phyloP scores from a whole-genome alignment of 2,888 invertebrate genomes.

The Tillus elongatus region DNA sequence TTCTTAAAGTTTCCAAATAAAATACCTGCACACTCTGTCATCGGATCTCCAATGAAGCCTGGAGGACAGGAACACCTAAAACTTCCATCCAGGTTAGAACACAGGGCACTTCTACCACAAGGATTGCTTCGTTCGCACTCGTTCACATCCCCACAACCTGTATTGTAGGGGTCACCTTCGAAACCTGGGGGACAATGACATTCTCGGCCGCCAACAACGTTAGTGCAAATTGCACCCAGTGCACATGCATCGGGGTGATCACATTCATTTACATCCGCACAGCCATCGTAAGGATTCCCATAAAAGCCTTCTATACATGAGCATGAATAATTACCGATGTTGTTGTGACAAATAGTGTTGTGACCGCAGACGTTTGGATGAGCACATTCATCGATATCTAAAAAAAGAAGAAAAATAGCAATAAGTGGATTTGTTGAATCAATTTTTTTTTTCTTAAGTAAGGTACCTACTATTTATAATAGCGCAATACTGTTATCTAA shows the following conservation, averaged over 20 bases:
- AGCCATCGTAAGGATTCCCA: constrained; percentile 74
- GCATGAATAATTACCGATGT: constrained; percentile 81
- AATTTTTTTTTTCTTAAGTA: too few relatives aligned
- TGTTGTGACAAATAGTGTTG: constrained; percentile 73
- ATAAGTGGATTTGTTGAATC: too few relatives aligned
- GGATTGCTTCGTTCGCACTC: constrained; percentile 57
- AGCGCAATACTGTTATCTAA: too few relatives aligned
- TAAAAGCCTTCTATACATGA: constrained; percentile 71
- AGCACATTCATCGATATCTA: constrained; percentile 83
- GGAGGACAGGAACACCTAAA: constrained; percentile 75
- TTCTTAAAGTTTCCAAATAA: constrained; percentile 9
- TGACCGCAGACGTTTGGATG: constrained; percentile 72
- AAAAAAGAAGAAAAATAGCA: constrained; percentile 23
- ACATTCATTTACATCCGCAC: constrained; percentile 80
- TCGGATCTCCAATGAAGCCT: constrained; percentile 73
- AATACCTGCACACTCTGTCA: constrained; percentile 64
- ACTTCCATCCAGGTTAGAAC: constrained; percentile 69
- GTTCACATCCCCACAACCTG: constrained; percentile 65
- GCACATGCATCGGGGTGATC: constrained; percentile 63
- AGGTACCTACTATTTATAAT: too few relatives aligned
- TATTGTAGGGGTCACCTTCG: constrained; percentile 65
- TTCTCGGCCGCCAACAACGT: constrained; percentile 68
- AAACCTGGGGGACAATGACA: constrained; percentile 79
- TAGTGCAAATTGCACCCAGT: constrained; percentile 67
- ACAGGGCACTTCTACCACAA: constrained; percentile 72